These are phyloP conservation scores for Apis laboriosa DNA, from an alignment of 1,140 invertebrate genomes.

Conservation along the genomic window DNA sequence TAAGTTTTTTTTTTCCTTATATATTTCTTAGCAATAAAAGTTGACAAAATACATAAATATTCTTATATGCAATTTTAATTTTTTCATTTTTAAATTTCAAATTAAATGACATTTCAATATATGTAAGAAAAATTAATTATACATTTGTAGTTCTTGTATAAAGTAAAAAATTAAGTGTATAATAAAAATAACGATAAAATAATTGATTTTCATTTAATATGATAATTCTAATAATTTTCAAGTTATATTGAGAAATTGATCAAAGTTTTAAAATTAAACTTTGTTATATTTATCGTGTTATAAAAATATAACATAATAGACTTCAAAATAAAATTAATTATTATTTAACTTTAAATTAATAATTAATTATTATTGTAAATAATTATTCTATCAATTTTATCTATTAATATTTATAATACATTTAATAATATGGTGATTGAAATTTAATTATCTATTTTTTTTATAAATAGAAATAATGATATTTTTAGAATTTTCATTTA, in stretches of 20 bases:
- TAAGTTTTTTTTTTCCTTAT: not conserved
- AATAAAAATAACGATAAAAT: not conserved
- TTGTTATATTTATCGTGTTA: conserved; percentile 17
- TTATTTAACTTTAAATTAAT: conserved; percentile 29
- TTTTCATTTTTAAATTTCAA: not conserved
- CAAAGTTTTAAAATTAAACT: conserved; percentile 26
- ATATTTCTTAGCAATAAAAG: not conserved
- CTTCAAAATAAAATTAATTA: conserved; percentile 26
- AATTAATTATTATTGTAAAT: not conserved
- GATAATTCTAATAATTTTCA: not conserved
- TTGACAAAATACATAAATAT: not conserved
- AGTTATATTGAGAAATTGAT: conserved; percentile 4
- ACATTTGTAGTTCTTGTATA: not conserved
- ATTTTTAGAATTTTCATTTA: not conserved
- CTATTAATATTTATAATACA: conserved; percentile 13
- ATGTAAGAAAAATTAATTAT: not conserved
- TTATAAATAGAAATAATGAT: conserved; percentile 37
- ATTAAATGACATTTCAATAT: not conserved
- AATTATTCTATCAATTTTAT: conserved; percentile 10
- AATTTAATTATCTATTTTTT: conserved; percentile 19
- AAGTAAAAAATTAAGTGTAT: not conserved
- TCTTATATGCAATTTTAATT: not conserved
- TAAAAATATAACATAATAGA: conserved; percentile 7
- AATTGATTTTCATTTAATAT: conserved; percentile 12
- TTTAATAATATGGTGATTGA: not conserved